A percentile compares a stretch with the other conserved stretches of the same genome.
Conservation (phyloP, 1,140 invertebrate species). For the Bombus haemorrhoidalis region DNA sequence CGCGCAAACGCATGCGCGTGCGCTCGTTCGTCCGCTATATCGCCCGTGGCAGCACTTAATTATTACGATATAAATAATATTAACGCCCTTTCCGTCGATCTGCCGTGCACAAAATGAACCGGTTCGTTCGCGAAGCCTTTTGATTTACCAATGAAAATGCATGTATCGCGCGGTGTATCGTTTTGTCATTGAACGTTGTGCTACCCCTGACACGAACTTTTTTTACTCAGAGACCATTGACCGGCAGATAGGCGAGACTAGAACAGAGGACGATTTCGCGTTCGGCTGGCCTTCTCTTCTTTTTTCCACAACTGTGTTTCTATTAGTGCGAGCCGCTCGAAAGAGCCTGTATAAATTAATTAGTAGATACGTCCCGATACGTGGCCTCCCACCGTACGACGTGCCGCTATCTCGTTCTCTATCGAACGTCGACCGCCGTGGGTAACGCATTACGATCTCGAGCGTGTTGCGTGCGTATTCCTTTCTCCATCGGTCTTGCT, state of each 20-base stretch:
- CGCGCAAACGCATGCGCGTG: slow-evolving; percentile 38
- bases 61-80: slow-evolving; percentile 76
- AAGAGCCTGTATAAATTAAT: slow-evolving; percentile 71
- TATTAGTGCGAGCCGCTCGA: slow-evolving; percentile 65
- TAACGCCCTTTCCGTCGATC: slow-evolving; percentile 70
- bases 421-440: slow-evolving; percentile 66
- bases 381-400: slow-evolving; percentile 69
- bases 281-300: background rate
- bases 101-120: background rate
- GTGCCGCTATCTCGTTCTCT: slow-evolving; percentile 69
- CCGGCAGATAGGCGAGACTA: background rate
- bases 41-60: slow-evolving; percentile 67
- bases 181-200: background rate
- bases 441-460: slow-evolving; percentile 66
- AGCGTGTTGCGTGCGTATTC: slow-evolving; percentile 34
- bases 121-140: background rate
- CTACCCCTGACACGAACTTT: background rate
- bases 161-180: too few species aligned
- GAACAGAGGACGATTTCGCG: background rate
- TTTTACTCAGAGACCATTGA: background rate
- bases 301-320: slow-evolving; percentile 52
- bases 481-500: slow-evolving; percentile 5
- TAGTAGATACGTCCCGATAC: slow-evolving; percentile 71
- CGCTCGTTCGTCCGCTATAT: background rate
- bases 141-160: background rate